A percentile compares a stretch with the other conserved stretches of the same genome.
These are phyloP conservation scores for Poecilia gillii DNA, from an alignment of 2,797 vertebrate genomes.

Conservation along the genomic window DNA sequence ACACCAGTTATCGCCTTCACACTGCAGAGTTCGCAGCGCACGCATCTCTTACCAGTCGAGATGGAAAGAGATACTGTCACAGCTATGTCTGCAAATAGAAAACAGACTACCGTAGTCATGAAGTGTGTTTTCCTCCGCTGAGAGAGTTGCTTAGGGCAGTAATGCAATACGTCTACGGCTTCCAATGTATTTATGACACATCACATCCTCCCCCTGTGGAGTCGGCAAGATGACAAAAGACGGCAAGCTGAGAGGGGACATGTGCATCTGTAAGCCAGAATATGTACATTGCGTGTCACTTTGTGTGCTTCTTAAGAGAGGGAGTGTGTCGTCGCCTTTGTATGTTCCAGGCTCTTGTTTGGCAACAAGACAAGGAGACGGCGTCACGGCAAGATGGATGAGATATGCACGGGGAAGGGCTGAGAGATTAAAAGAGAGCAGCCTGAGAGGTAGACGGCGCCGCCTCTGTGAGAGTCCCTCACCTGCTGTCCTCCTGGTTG, in stretches of 20 bases:
- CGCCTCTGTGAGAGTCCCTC: conserved; percentile 57
- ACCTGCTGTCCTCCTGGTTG: conserved; percentile 93
- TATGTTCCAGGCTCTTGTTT: conserved; percentile 13
- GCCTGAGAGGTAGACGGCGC: conserved; percentile 37
- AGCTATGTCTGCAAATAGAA: conserved; percentile 42
- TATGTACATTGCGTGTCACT: conserved; percentile 19
- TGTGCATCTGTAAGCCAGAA: conserved; percentile 19
- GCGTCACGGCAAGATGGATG: conserved; percentile 20
- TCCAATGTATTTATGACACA: conserved; percentile 58
- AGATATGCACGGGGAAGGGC: conserved; percentile 25
- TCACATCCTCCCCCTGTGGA: conserved; percentile 54
- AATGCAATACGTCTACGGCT: conserved; percentile 59
- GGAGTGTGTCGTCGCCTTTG: conserved; percentile 3
- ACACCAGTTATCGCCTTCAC: conserved; percentile 37
- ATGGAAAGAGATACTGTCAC: conserved; percentile 45
- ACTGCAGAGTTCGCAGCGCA: conserved; percentile 32
- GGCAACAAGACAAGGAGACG: conserved; percentile 15
- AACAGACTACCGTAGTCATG: conserved; percentile 33
- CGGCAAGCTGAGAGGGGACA: conserved; percentile 39
- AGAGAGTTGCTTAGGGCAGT: conserved; percentile 59
- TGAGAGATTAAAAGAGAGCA: conserved; percentile 63
- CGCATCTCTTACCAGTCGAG: conserved; percentile 36
- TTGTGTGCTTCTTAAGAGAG: conserved; percentile 2
- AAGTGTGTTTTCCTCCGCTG: conserved; percentile 39
- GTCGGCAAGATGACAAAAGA: conserved; percentile 45